phyloP scores from a whole-genome alignment of 2,113 vertebrate species.

The Prunella fulvescens region DNA sequence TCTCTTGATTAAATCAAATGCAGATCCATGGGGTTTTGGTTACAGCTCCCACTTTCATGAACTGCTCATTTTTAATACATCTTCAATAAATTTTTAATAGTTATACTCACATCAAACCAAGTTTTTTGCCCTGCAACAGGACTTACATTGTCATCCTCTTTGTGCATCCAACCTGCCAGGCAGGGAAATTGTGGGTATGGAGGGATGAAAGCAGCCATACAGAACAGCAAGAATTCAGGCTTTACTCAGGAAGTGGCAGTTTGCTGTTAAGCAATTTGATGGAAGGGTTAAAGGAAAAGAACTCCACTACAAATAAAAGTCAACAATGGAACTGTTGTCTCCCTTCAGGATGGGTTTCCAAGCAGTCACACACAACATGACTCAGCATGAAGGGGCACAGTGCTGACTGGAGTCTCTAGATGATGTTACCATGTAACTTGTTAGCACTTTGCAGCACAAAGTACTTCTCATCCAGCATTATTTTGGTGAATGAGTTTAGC shows the following conservation, averaged over 20 bases:
- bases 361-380: background rate
- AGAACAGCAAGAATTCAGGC: background rate
- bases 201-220: background rate
- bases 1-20: background rate
- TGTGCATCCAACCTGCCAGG: background rate
- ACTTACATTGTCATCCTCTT: background rate
- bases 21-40: background rate
- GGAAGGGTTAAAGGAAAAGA: background rate
- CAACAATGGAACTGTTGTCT: background rate
- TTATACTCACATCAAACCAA: background rate
- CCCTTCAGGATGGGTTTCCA: background rate
- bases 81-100: background rate
- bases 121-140: background rate
- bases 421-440: background rate
- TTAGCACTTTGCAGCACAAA: background rate
- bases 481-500: background rate
- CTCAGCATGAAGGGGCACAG: rapidly evolving
- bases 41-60: background rate
- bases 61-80: background rate
- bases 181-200: background rate
- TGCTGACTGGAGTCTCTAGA: background rate
- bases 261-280: background rate
- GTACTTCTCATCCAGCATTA: background rate
- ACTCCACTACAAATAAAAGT: background rate
- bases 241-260: background rate